Evolutionary conservation across 2,113 vertebrate genomes (phyloP).

Genomic region (Hemichromis elongatus): DNA sequence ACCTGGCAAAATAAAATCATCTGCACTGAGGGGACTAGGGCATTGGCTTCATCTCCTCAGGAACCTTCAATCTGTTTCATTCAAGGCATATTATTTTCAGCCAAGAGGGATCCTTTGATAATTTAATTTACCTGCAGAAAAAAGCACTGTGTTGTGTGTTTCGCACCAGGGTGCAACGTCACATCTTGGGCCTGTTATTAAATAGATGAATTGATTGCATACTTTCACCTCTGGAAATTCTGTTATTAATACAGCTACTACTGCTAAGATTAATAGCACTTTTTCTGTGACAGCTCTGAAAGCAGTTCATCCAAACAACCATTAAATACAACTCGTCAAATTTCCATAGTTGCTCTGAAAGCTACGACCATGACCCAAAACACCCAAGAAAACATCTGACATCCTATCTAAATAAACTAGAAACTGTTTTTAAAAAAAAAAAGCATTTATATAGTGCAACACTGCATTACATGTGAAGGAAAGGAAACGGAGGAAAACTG

Average conservation of each 20-base stretch:
- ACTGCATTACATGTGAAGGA: background rate
- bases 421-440: background rate
- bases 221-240: background rate
- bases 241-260: background rate
- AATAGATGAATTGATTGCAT: constrained; percentile 31
- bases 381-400: background rate
- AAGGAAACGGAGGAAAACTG: background rate
- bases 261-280: background rate
- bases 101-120: constrained; percentile 15
- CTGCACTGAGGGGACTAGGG: constrained; percentile 18
- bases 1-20: constrained; percentile 59
- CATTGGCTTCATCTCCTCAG: constrained; percentile 11
- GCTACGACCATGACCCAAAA: background rate
- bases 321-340: background rate
- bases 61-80: constrained; percentile 6
- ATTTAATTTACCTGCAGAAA: constrained; percentile 13
- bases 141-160: background rate
- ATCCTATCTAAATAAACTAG: background rate
- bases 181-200: constrained; percentile 25
- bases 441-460: background rate
- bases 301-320: background rate
- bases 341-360: background rate
- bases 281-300: background rate
- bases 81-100: constrained; percentile 8
- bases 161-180: background rate